Conservation (phyloP, 2,888 invertebrate genomes). For the Agapostemon virescens region DNA sequence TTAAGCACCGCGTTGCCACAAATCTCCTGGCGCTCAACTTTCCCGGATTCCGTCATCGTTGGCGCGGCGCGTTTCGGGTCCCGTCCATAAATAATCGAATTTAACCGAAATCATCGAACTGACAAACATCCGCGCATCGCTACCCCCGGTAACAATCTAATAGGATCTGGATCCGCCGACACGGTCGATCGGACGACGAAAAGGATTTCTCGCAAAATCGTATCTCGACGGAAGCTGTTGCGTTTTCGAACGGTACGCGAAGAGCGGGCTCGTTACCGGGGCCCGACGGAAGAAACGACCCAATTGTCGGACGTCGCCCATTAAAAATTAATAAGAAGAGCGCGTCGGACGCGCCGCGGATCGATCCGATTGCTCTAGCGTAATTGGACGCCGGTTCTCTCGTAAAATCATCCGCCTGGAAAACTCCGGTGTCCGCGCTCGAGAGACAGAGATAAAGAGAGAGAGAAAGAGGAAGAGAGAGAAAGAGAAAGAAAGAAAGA, state of each 20-base stretch:
- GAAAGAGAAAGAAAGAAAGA: neutral
- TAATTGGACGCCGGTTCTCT: conserved; percentile 45
- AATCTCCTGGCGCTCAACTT: conserved; percentile 13
- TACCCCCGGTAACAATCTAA: conserved; percentile 44
- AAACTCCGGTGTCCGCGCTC: conserved; percentile 33
- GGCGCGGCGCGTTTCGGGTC: neutral
- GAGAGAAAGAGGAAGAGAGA: no score
- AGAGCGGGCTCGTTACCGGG: conserved; percentile 38
- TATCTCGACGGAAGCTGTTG: neutral
- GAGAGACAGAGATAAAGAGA: neutral
- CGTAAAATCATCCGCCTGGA: conserved; percentile 60
- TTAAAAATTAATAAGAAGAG: conserved; percentile 52
- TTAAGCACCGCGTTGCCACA: conserved; percentile 8
- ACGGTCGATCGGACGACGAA: conserved; percentile 5
- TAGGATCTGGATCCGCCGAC: conserved; percentile 23
- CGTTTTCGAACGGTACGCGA: conserved; percentile 9
- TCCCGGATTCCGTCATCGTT: conserved; percentile 12
- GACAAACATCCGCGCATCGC: conserved; percentile 37
- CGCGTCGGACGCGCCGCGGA: conserved; percentile 26
- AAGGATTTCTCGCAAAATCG: conserved; percentile 39
- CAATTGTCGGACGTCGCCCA: conserved; percentile 42
- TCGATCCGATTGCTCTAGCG: conserved; percentile 47
- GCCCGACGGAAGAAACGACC: conserved; percentile 17
- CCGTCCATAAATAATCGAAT: conserved; percentile 19
- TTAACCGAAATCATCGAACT: no score